These are phyloP conservation scores for Labroides dimidiatus DNA, from an alignment of 2,797 vertebrate species.

Conservation along the genomic window DNA sequence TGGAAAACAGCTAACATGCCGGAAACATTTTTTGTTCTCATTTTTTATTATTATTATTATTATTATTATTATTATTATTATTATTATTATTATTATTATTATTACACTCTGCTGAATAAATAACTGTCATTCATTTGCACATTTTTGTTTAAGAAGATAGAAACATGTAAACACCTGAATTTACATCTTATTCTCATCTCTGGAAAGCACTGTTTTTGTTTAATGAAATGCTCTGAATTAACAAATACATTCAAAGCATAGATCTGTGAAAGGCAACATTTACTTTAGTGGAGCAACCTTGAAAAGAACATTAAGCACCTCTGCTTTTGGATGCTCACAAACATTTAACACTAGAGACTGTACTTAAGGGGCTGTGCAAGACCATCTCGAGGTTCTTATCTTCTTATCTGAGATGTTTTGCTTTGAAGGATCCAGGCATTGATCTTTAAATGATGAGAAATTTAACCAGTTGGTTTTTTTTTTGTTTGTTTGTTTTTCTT, in stretches of 20 bases:
- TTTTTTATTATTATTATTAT: too few relatives aligned
- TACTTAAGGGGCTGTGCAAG: not conserved
- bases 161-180: slow-evolving; percentile 4
- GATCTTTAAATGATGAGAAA: too few relatives aligned
- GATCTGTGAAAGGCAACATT: slow-evolving; percentile 1
- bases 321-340: slow-evolving; percentile 19
- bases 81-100: too few relatives aligned
- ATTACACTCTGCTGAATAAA: slow-evolving; percentile 8
- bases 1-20: slow-evolving; percentile 38
- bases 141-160: slow-evolving; percentile 24
- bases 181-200: not conserved
- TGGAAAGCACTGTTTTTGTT: not conserved
- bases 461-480: too few relatives aligned
- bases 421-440: too few relatives aligned
- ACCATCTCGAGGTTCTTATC: not conserved
- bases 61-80: too few relatives aligned
- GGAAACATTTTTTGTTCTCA: slow-evolving; percentile 8
- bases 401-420: not conserved
- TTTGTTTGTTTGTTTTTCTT: too few relatives aligned
- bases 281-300: slow-evolving; percentile 22
- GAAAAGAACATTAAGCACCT: slow-evolving; percentile 11
- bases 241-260: slow-evolving; percentile 5
- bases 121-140: slow-evolving; percentile 21
- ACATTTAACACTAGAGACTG: slow-evolving; percentile 12
- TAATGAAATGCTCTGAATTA: slow-evolving; percentile 25